phyloP scores from a whole-genome alignment of 2,113 vertebrate species.

The Emydocephalus ijimae region DNA sequence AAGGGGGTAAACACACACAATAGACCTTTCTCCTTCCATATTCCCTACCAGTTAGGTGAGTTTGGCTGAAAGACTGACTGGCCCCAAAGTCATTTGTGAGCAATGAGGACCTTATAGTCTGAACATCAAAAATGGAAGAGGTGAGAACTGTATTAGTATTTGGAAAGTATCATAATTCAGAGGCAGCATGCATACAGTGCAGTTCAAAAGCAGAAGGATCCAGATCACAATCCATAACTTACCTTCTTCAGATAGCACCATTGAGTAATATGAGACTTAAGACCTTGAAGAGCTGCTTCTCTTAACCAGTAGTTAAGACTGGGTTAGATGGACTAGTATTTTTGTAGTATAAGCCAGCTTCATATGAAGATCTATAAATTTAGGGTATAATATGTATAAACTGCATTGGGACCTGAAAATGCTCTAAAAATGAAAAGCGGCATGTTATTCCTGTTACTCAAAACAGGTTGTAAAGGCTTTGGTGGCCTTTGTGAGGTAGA shows the following conservation, averaged over 20 bases:
- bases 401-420: not conserved
- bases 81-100: not conserved
- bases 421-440: not conserved
- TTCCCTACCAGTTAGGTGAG: too few species aligned
- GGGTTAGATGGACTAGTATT: not conserved
- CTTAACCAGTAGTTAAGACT: not conserved
- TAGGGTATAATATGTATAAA: not conserved
- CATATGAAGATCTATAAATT: not conserved
- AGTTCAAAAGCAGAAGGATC: not conserved
- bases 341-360: not conserved
- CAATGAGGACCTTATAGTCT: not conserved
- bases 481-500: conserved; percentile 38
- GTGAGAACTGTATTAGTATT: not conserved
- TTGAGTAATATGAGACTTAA: not conserved
- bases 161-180: not conserved
- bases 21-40: too few species aligned
- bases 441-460: not conserved
- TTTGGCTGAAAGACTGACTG: not conserved
- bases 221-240: not conserved
- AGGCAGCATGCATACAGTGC: not conserved
- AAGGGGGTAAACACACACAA: too few species aligned
- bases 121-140: not conserved
- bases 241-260: not conserved
- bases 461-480: conserved; percentile 43
- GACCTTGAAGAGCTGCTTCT: not conserved